Percentiles rank a stretch among this genome's conserved stretches.
phyloP scores from a whole-genome alignment of 2,113 vertebrate species.

The Drymodes brunneopygia region DNA sequence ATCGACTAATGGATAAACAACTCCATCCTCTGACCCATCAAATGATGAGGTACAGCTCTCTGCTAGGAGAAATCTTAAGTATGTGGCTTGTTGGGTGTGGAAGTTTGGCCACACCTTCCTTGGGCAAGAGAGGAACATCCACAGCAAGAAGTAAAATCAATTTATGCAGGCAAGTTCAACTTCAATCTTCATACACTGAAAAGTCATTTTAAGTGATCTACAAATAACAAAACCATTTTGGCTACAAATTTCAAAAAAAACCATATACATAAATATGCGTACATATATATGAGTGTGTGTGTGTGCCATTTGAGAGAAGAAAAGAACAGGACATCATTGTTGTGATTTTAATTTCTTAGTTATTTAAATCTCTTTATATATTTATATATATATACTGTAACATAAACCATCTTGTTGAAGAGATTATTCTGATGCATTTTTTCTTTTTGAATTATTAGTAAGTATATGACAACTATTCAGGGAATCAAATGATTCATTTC shows the following conservation, averaged over 20 bases:
- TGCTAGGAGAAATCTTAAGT: background rate
- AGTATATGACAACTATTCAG: background rate
- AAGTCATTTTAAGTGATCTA: background rate
- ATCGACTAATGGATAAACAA: background rate
- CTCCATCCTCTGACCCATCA: background rate
- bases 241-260: background rate
- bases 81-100: rapidly evolving
- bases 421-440: background rate
- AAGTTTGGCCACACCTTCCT: background rate
- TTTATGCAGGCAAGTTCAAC: background rate
- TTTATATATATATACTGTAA: background rate
- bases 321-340: background rate
- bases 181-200: background rate
- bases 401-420: background rate
- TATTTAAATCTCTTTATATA: background rate
- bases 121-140: background rate
- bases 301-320: background rate
- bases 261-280: background rate
- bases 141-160: background rate
- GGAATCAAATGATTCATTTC: background rate
- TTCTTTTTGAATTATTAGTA: background rate
- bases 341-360: background rate
- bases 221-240: background rate
- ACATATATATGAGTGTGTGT: too few relatives aligned
- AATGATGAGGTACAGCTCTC: background rate